Base-by-base conservation (phyloP, 2,113 vertebrate genomes). In the Callithrix jacchus region DNA sequence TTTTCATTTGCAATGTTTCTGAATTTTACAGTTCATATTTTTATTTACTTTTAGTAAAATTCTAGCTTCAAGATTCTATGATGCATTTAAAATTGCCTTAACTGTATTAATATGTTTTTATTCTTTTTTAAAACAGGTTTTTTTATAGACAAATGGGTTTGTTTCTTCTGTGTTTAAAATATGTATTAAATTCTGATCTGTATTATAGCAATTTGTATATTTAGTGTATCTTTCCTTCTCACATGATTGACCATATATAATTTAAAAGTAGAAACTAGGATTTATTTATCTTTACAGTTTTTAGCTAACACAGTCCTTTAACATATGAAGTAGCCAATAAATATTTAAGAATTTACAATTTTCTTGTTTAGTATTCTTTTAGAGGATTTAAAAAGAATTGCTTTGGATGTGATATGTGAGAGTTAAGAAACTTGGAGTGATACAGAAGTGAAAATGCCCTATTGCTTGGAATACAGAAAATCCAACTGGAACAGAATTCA, bases 31-130 rank as follows among this genome's bases (percentile, higher is more conserved):
- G 45, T 45, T 58, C 3, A 30, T 49, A 73, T 32, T 64, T 93
- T 76, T 89, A 64, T 42, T 94, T 81, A 11, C 71, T 94, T 94
- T 66, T 40, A 89, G 23, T 77, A 94, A 93, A 87, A 6, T 8
- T 92, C 32, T 84, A 74, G 6, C 4, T 88, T 89, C 42, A 89
- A 89, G 87, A 64, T 86, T 85, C 64, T 77, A 35, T 21, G 32
- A 61, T 49, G 23, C 64, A 37, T 64, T 61, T 76, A 90, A 93
- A 96, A 82, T 56, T 10, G 13, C 11, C 4, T 87, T 74, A 73
- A 6, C 4, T 54, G 58, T 45, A 54, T 45, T 81, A 37, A 87
- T 74, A 2, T 61, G 73, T 40, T 89, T 40, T 25, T 68, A 91
- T 42, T 80, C 52, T 96, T 83, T 68, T 58, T 93, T 35, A 81